phyloP scores from a whole-genome alignment of 2,888 invertebrate species.

The Clostera curtula region DNA sequence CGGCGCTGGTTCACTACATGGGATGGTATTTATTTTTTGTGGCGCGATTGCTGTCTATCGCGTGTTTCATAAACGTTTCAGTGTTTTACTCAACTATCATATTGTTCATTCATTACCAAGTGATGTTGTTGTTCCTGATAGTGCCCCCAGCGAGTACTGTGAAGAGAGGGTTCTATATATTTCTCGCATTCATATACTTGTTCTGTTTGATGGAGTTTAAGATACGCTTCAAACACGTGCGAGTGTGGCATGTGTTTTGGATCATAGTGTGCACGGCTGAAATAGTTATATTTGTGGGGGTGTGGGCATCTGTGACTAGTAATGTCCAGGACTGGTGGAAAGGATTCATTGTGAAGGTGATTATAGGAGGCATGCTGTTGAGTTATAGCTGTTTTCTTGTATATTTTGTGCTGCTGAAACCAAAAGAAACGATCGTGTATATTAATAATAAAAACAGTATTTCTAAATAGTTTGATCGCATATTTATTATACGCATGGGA shows the following conservation, averaged over 20 bases:
- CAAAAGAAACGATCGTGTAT: slow-evolving; percentile 72
- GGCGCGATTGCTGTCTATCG: slow-evolving; percentile 81
- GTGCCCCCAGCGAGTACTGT: slow-evolving; percentile 77
- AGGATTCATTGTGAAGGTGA: slow-evolving; percentile 76
- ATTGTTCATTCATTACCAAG: slow-evolving; percentile 76
- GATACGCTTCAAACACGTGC: slow-evolving; percentile 82
- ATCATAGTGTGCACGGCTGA: slow-evolving; percentile 79
- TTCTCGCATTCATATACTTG: slow-evolving; percentile 83
- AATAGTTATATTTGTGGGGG: slow-evolving; percentile 79
- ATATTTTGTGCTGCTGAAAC: slow-evolving; percentile 78
- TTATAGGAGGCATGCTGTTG: slow-evolving; percentile 74
- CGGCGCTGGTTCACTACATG: slow-evolving; percentile 79
- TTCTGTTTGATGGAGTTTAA: slow-evolving; percentile 87
- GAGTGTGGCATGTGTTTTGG: slow-evolving; percentile 81
- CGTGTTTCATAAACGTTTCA: slow-evolving; percentile 81
- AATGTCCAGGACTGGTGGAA: slow-evolving; percentile 82
- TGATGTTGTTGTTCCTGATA: slow-evolving; percentile 79
- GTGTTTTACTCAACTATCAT: slow-evolving; percentile 76
- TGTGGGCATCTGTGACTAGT: slow-evolving; percentile 72
- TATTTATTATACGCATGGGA: not conserved
- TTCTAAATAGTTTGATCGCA: slow-evolving; percentile 3
- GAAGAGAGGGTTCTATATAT: slow-evolving; percentile 76
- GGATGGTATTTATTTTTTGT: slow-evolving; percentile 86
- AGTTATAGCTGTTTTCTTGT: slow-evolving; percentile 77
- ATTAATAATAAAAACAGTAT: slow-evolving; percentile 33